phyloP scores from a whole-genome alignment of 2,888 invertebrate genomes.

The Cinara cedri region DNA sequence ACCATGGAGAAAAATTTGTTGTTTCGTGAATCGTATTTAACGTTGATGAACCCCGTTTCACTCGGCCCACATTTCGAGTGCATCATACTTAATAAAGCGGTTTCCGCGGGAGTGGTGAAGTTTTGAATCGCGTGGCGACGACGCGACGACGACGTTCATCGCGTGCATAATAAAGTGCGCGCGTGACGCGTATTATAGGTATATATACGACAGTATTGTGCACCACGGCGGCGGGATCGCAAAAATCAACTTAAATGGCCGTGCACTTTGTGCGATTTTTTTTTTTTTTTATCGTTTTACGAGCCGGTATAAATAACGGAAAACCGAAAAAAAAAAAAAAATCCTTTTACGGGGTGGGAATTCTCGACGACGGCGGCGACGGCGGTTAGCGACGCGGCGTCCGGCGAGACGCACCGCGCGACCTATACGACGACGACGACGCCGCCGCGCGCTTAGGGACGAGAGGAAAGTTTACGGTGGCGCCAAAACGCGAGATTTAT shows the following conservation, averaged over 20 bases:
- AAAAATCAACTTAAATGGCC: not conserved
- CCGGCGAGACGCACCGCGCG: not conserved
- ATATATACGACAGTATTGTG: too few relatives aligned
- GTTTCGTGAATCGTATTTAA: too few relatives aligned
- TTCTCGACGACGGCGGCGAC: conserved; percentile 20
- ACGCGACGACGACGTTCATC: too few relatives aligned
- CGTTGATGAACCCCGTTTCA: too few relatives aligned
- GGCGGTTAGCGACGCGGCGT: not conserved
- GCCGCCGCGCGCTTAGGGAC: not conserved
- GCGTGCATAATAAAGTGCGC: too few relatives aligned
- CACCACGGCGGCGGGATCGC: too few relatives aligned
- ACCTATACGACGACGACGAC: not conserved
- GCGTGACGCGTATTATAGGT: too few relatives aligned
- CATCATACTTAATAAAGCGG: too few relatives aligned
- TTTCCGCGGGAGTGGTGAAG: too few relatives aligned
- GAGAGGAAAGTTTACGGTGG: conserved; percentile 34
- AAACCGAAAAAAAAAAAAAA: conserved; percentile 7
- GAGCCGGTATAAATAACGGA: conserved; percentile 35
- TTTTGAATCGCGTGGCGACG: too few relatives aligned
- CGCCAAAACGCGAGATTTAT: conserved; percentile 56
- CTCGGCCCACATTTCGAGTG: too few relatives aligned
- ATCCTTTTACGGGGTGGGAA: conserved; percentile 1
- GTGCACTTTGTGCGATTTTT: not conserved
- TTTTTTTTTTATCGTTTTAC: conserved; percentile 37
- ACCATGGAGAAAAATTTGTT: too few relatives aligned